Base-by-base conservation (phyloP, 2,113 vertebrate species). In the Catharus bicknelli region DNA sequence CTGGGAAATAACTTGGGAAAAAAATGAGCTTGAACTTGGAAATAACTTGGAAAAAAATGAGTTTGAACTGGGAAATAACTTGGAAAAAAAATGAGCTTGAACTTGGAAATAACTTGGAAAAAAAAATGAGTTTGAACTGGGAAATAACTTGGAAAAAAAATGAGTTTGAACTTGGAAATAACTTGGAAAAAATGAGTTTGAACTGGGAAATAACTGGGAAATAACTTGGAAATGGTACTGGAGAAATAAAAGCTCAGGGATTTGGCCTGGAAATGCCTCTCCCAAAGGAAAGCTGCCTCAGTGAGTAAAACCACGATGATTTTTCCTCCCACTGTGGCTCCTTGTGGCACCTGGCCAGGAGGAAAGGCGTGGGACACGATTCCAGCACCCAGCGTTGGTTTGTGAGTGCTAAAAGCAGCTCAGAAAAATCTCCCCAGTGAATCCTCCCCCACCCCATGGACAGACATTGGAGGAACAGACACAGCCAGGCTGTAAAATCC, bases 281-380 rank as follows among this genome's bases (percentile, higher is more conserved):
- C 34, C 58, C 57, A 23, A 80, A 59, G 64, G 86, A 63, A 53
- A 90, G 61, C 30, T 83, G 43, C 63, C 82, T 58, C 34, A 25
- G n/a, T 0, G 1, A 59, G 61, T 10, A 13, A 7, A 22, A 83
- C 9, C 2, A 7, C 0, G 54, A 69, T 34, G 10, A 3, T 8
- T 57, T 26, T 20, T 36, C 79, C 90, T 91, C 21, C 11, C 17
- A 2, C 77, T 8, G 18, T 3, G 4, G 43, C n/a, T 51, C 40
- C n/a, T 67, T 64, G 18, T 59, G 58, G 74, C 63, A 16, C 3
- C 27, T 36, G 53, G 58, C 43, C 51, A 15, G 51, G 32, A 63
- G 55, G n/a, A 66, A 69, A 40, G 64, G 22, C 0, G 3, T 4
- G 5, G 74, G 58, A 47, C 27, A 1, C 16, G 1, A 4, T 12